Base-by-base conservation (phyloP, 2,797 vertebrate genomes). In the Typhlichthys eigenmanni region DNA sequence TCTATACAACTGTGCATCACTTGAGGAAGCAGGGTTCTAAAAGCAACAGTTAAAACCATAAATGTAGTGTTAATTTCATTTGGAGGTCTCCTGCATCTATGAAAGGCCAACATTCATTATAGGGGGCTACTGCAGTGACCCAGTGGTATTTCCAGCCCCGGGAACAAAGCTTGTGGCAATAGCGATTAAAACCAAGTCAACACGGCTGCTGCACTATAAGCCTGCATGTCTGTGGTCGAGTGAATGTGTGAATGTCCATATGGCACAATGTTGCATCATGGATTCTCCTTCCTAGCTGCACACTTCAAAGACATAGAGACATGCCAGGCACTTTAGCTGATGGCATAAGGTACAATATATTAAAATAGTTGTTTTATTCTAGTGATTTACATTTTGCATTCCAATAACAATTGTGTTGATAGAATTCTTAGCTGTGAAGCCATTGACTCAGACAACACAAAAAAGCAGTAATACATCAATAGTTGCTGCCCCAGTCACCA, bases 41-140 rank as follows among this genome's bases (percentile, higher is more conserved):
- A 76, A 63, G 45, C 24, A 63, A 64, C 45, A 3, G 3, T 17
- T 55, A 58, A 67, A 54, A 69, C 38, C 58, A 71, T 49, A 62
- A 68, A 73, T 45, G 32, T 12, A 32, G 57, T 5, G 53, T 24
- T 71, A 76, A 76, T 74, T 59, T 73, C 58, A 61, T 54, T 3
- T 38, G 62, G 55, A 64, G 60, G 55, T 52, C 52, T 59, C 62
- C 50, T 61, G 53, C 65, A 34, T 69, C 58, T 29, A 58, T 64
- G 64, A 71, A 56, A 75, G 76, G 74, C 81, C 46, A 53, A 48
- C 65, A 63, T 85, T 88, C 64, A 85, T 84, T 75, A 73, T 60
- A 29, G 47, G 38, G 24, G 55, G 11, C 59, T 38, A 29, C 72
- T 29, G 19, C 65, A 74, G 17, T 69, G 63, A 58, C 60, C 65